phyloP scores from a whole-genome alignment of 2,113 vertebrate genomes.

The Coreoperca whiteheadi region DNA sequence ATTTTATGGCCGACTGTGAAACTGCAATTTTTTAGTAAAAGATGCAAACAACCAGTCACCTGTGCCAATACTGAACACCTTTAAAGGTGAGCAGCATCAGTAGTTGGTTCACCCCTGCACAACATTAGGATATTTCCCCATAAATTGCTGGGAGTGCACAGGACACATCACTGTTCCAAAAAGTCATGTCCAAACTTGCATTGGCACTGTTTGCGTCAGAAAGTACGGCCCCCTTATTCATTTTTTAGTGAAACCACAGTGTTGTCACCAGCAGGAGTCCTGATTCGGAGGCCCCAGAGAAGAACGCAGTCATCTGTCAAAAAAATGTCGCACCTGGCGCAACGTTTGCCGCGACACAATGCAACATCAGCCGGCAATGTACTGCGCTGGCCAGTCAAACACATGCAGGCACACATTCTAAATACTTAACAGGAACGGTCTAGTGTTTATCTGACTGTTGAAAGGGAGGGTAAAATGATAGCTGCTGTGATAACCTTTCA shows the following conservation, averaged over 20 bases:
- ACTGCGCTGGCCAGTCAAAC: neutral
- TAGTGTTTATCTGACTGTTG: neutral
- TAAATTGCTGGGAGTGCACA: neutral
- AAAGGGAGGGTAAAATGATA: neutral
- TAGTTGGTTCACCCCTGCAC: neutral
- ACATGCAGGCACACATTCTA: neutral
- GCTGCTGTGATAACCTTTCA: neutral
- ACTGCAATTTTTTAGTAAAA: slow-evolving; percentile 14
- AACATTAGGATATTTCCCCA: neutral
- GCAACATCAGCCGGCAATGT: neutral
- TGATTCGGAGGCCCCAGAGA: neutral
- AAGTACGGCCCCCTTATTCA: neutral
- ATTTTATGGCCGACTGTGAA: slow-evolving; percentile 23
- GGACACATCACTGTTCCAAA: neutral
- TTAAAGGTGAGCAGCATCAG: neutral
- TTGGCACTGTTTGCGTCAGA: neutral
- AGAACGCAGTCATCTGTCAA: neutral
- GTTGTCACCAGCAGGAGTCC: too few species aligned
- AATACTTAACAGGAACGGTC: neutral
- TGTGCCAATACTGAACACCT: slow-evolving; percentile 17
- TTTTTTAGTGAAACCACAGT: neutral
- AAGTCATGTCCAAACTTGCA: neutral
- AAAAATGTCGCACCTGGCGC: neutral
- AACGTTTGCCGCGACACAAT: neutral
- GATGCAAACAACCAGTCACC: slow-evolving; percentile 20